Evolutionary conservation across 2,113 vertebrate species (phyloP).

Genomic region (Aythya baeri): DNA sequence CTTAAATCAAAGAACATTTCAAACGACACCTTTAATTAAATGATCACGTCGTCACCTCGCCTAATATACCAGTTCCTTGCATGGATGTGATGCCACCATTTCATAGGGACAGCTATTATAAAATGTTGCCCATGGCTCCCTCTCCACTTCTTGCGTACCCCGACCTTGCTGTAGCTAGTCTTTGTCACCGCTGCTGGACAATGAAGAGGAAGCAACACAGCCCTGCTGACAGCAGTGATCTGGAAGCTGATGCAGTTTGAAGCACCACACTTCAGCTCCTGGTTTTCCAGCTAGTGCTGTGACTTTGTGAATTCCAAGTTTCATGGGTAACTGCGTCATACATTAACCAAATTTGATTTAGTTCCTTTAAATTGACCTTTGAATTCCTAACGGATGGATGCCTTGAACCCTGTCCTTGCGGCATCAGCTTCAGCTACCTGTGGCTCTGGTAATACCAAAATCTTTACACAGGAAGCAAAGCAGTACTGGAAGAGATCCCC

Average conservation of each 20-base stretch:
- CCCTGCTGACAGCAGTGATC: background rate
- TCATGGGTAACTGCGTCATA: background rate
- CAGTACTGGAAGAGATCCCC: background rate
- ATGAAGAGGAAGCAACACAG: background rate
- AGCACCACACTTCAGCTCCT: background rate
- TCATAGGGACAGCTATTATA: background rate
- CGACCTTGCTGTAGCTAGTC: background rate
- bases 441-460: background rate
- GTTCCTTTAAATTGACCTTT: background rate
- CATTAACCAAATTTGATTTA: background rate
- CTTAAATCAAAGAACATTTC: background rate
- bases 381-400: background rate
- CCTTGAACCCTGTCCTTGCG: background rate
- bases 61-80: background rate
- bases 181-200: background rate
- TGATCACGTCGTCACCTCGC: background rate
- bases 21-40: background rate
- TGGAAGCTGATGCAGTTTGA: background rate
- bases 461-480: background rate
- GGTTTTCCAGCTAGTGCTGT: background rate
- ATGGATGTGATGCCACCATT: background rate
- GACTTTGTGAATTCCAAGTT: background rate
- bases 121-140: accelerated
- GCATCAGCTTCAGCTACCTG: background rate
- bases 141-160: background rate